Base-by-base conservation (phyloP, 2,888 invertebrate species). In the Dolichopus griseipennis region DNA sequence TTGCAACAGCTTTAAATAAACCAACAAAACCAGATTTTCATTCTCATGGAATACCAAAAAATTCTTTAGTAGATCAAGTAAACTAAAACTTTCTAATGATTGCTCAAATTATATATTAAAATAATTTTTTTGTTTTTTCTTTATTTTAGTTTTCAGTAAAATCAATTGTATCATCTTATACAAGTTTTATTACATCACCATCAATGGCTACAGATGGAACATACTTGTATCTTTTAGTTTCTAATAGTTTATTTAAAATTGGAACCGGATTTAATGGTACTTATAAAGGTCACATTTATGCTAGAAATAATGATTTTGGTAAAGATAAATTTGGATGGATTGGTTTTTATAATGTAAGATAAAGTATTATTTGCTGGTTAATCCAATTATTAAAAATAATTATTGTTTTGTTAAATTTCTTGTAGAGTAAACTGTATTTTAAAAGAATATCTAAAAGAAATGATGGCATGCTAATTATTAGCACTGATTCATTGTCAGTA, bases 241-340 rank as follows among this genome's bases (percentile, higher is more conserved):
- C 90, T 12, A 89, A 89, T 74, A 93, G 95, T 1, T 83, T 98
- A 65, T 85, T 93, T 71, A 98, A 98, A 84, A 88, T 98, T 71
- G 98, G 98, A 21, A 93, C 96, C 66, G 98, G 98, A 9, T 95
- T 94, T 78, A 92, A 93, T 66, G 94, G 93, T 72, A 95, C 97
- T 9, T 87, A 94, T 73, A 91, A 91, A 81, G 97, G 95, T n/a
- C 91, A 93, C 76, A 85, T 95, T 27, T 93, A 95, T 78, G 83
- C 89, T 72, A 88, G 91, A 78, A 93, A 93, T 79, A 86, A 90
- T 34, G 91, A 94, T 78, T 93, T 95, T 78, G 88, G 89, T 9
- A 88, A 89, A 72, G 93, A 93, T 76, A 86, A 86, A 65, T 86
- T 85, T 73, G 93, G 93, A 66, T 94, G 92, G 90, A 83, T 96